A percentile compares a stretch with the other conserved stretches of the same genome.
Conservation (phyloP, 2,113 vertebrate genomes). For the Paracanthobrama guichenoti region DNA sequence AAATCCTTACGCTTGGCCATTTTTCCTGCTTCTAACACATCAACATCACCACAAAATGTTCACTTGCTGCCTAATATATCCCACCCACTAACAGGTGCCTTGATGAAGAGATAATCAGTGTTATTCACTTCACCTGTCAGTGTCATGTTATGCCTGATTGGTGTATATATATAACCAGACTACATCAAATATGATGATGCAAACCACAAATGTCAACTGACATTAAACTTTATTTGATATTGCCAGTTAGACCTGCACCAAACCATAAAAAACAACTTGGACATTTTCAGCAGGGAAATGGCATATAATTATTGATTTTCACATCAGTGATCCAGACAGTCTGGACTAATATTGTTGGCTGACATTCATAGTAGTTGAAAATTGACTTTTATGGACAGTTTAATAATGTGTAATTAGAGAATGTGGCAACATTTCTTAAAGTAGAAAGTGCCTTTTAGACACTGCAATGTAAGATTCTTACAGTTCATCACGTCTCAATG, state of each 20-base stretch:
- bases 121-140: no score
- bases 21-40: no score
- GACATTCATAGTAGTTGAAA: neutral
- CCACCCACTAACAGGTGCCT: no score
- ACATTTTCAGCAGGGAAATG: neutral
- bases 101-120: no score
- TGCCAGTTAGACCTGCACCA: neutral
- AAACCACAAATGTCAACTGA: neutral
- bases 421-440: neutral
- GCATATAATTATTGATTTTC: neutral
- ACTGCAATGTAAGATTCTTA: neutral
- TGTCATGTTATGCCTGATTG: no score
- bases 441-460: neutral
- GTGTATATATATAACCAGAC: neutral
- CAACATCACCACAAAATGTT: no score
- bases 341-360: neutral
- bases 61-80: no score
- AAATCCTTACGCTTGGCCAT: no score
- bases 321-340: neutral
- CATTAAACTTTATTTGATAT: neutral
- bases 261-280: neutral
- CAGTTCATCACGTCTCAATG: neutral
- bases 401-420: constrained; percentile 7
- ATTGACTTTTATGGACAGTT: neutral
- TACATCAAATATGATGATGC: neutral